Evolutionary conservation across 2,888 invertebrate genomes (phyloP).

Genomic region (Pelosia muscerda): DNA sequence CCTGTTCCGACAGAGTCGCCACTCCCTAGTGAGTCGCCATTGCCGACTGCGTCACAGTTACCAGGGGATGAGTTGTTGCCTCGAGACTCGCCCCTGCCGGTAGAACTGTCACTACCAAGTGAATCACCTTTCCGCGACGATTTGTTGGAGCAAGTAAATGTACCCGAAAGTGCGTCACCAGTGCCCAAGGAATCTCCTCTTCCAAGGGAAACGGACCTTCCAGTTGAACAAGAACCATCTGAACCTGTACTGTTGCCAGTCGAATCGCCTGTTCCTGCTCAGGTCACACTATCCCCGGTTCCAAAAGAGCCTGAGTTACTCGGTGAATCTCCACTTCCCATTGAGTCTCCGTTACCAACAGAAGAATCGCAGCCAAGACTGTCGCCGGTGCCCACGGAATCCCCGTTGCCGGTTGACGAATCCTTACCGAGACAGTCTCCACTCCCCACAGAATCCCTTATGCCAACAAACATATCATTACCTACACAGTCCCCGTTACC

Average conservation of each 20-base stretch:
- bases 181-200: constrained; percentile 40
- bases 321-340: constrained; percentile 42
- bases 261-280: constrained; percentile 35
- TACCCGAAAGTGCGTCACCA: constrained; percentile 46
- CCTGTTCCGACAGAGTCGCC: constrained; percentile 47
- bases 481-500: constrained; percentile 51
- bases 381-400: constrained; percentile 47
- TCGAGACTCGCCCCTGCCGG: constrained; percentile 48
- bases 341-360: constrained; percentile 46
- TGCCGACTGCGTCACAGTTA: constrained; percentile 52
- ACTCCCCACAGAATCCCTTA: constrained; percentile 44
- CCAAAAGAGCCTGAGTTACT: constrained; percentile 47
- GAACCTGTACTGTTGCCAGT: constrained; percentile 14
- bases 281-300: constrained; percentile 42
- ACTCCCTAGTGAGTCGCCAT: constrained; percentile 48
- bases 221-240: constrained; percentile 17
- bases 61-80: constrained; percentile 43
- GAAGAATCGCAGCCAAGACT: constrained; percentile 39
- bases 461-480: constrained; percentile 38
- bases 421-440: constrained; percentile 30
- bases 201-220: constrained; percentile 36
- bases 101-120: constrained; percentile 38
- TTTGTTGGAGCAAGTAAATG: constrained; percentile 44
- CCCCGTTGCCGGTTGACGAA: constrained; percentile 27
- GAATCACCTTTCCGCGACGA: constrained; percentile 50